Base-by-base conservation (phyloP, 1,140 invertebrate species). In the Hestina assimilis region DNA sequence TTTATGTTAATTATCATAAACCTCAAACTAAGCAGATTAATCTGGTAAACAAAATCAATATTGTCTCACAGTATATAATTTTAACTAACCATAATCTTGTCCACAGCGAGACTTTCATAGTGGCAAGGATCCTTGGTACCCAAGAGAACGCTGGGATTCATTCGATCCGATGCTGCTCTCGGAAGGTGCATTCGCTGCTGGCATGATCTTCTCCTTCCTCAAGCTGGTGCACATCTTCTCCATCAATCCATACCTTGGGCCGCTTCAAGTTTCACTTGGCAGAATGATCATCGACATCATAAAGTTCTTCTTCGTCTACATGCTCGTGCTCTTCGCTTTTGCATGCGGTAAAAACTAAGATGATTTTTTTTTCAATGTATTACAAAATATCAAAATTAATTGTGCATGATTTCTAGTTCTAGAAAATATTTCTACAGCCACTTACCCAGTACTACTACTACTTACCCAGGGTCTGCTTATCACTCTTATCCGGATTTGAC, bases 181-280 rank as follows among this genome's bases (percentile, higher is more conserved):
- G 0, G 97, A 99, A 87, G 96, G 96, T 31, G 94, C 97, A 29
- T 98, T 98, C 88, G 96, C 96, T 0, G 96, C 96, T 0, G 97
- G 95, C 59, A 98, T 98, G 93, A 97, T 98, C 68, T 97, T 98
- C 83, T 97, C 94, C 65, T 97, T 96, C 69, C 89, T 98, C 23
- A 98, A 98, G 81, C 90, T 98, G 64, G 96, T 98, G 12, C 96
- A 98, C 82, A 97, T 98, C 74, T 98, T 98, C 91, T 97, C 96
- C 40, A 95, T 98, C 31, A 98, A 97, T 89, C 97, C 96, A 5
- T 95, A 98, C 87, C 89, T 98, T 46, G 97, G 97, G 46, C 97
- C 97, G 0, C 88, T 98, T 6, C 88, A 91, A 71, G 96, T 97
- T 11, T 97, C 96, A 0, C 89, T 97, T 11, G 96, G 96, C 47